Conservation (phyloP, 2,797 vertebrate genomes). For the Graptemys geographica region DNA sequence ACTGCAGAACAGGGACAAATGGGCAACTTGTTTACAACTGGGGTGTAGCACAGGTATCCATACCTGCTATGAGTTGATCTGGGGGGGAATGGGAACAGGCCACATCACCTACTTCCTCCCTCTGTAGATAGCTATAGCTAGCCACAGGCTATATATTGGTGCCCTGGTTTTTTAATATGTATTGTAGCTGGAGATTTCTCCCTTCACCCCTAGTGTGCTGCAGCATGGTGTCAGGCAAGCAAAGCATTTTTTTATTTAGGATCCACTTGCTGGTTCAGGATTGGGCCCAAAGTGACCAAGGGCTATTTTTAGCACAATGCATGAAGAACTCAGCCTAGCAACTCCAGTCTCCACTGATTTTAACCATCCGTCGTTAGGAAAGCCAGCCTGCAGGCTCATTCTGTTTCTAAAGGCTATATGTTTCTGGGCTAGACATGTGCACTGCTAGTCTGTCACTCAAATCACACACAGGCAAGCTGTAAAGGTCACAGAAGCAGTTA, state of each 20-base stretch:
- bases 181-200: neutral
- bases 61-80: neutral
- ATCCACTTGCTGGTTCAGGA: neutral
- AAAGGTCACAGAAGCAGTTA: conserved; percentile 23
- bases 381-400: neutral
- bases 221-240: neutral
- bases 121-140: accelerated
- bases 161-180: neutral
- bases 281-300: accelerated
- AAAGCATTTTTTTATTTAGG: neutral
- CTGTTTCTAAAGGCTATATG: neutral
- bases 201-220: neutral
- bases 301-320: neutral
- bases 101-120: neutral
- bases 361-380: neutral
- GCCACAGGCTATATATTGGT: neutral
- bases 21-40: neutral
- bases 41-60: neutral
- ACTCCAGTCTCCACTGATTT: neutral
- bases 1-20: neutral
- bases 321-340: neutral
- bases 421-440: accelerated
- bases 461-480: neutral
- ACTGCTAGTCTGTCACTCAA: conserved; percentile 29
- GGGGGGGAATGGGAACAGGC: neutral